Base-by-base conservation (phyloP, 2,113 vertebrate genomes). In the Sceloporus tristichus region DNA sequence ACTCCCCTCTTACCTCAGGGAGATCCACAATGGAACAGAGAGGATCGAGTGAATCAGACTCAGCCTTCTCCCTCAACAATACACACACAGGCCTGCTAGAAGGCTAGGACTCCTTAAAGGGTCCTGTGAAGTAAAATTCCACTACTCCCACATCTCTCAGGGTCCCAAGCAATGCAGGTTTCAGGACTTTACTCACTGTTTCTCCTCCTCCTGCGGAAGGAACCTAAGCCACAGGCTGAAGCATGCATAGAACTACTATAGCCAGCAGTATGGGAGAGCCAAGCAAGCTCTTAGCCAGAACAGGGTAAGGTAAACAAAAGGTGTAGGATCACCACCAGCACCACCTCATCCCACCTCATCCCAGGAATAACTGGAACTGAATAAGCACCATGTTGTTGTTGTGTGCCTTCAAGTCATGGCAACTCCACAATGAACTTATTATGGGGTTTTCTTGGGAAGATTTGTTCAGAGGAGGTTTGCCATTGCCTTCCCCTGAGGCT, bases 1-100 rank as follows among this genome's bases (percentile, higher is more conserved):
- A 56, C 89, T 82, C 75, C 80, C 85, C 87, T 93, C 85, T 70
- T 78, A 92, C 89, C 92, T 94, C 94, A 71, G 65, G 75, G 76
- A 90, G 66, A 76, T 38, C 75, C 79, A 82, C 54, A 89, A 70
- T 53, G 8, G 38, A 90, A 82, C 56, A 89, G 86, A 86, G 34
- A 40, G 40, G 2, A 56, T 9, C 19, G 80, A 76, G 42, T 11
- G 40, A 83, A 54, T 14, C n/a, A 27, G 42, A 68, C 38, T 27
- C 38, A 75, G 40, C 70, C 29, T 79, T 81, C 25, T 42, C 11
- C 34, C 6, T 1, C 68, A 74, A 34, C 54, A 62, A 13, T n/a
- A 21, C 53, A 25, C 23, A 62, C 11, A 9, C 13, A 34, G 29
- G 23, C 18, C 34, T 83, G n/a, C 42, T 9, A 80, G 59, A 40